Base-by-base conservation (phyloP, 1,140 invertebrate species). In the Psix sp. region DNA sequence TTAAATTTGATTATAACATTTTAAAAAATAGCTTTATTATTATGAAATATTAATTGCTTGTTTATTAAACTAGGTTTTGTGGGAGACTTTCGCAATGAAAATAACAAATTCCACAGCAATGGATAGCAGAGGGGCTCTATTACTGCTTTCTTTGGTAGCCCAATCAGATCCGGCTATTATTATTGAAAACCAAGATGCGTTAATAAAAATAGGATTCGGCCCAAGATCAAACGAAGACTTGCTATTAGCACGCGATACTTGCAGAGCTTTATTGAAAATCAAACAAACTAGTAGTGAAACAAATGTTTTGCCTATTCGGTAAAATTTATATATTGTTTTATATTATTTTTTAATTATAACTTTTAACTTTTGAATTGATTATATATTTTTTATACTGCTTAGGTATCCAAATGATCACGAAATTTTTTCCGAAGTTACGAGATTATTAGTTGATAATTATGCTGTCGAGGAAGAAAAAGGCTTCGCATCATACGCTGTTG, bases 71-170 rank as follows among this genome's bases (percentile, higher is more conserved):
- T 80, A 93, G 89, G 89, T 95, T 7, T 86, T 96, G 21, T 96
- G 93, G 92, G 93, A 96, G 83, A 91, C 90, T 54, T 96, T 94
- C 80, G 90, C 93, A 0, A 89, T 92, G 74, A 94, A 94, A 78
- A 89, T 93, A n/a, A 88, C 92, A 14, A 90, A 91, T 10, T 92
- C 91, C 0, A 91, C 91, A 0, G 80, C 88, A 2, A 86, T 90
- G 73, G 91, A 95, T 40, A 92, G 93, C 48, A 89, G 91, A 36
- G 88, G 90, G 10, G 92, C 94, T 1, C 83, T 96, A 3, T 86
- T 92, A 15, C 80, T 96, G 0, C 86, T 96, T 0, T 91, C 92
- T 11, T 94, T 96, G 92, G 90, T 89, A 31, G 91, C 92, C 1
- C 81, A 87, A 38, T 84, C 84, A 10, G 84, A 91, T 42, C 67